Conservation (phyloP, 2,888 invertebrate genomes). For the Rhingia rostrata region DNA sequence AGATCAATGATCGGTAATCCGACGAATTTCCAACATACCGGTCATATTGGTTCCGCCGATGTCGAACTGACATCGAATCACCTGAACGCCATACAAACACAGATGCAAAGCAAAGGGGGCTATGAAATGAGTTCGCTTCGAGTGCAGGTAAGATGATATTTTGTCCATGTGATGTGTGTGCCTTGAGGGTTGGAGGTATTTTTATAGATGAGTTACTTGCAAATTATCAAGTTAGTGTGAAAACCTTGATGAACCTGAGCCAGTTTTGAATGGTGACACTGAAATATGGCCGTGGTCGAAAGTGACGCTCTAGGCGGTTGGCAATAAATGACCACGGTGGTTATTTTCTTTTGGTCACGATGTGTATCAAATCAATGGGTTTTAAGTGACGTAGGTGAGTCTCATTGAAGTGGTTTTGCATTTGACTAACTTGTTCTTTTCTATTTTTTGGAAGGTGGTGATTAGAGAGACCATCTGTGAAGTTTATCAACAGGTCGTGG, state of each 20-base stretch:
- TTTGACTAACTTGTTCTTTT: too few species aligned
- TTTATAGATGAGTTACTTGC: not conserved
- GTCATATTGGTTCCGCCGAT: slow-evolving; percentile 94
- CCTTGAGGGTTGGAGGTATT: not conserved
- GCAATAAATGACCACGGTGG: too few species aligned
- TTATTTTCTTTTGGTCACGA: too few species aligned
- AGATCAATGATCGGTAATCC: slow-evolving; percentile 98
- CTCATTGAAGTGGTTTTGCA: too few species aligned
- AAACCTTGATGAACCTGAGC: slow-evolving; percentile 6
- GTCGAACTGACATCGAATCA: slow-evolving; percentile 92
- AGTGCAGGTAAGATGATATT: slow-evolving; percentile 80
- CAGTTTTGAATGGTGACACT: not conserved
- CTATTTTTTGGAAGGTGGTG: too few species aligned
- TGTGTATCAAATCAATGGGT: too few species aligned
- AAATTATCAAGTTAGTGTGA: slow-evolving; percentile 26
- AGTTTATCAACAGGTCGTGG: too few species aligned
- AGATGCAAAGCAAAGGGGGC: slow-evolving; percentile 98
- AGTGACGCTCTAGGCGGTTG: too few species aligned
- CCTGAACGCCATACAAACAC: slow-evolving; percentile 93
- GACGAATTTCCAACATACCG: slow-evolving; percentile 97
- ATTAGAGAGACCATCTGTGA: too few species aligned
- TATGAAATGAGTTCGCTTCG: slow-evolving; percentile 88
- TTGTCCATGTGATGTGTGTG: not conserved
- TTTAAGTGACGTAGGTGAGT: too few species aligned
- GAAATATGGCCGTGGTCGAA: too few species aligned